Conservation (phyloP, 1,140 invertebrate species). For the Nebria ingens region DNA sequence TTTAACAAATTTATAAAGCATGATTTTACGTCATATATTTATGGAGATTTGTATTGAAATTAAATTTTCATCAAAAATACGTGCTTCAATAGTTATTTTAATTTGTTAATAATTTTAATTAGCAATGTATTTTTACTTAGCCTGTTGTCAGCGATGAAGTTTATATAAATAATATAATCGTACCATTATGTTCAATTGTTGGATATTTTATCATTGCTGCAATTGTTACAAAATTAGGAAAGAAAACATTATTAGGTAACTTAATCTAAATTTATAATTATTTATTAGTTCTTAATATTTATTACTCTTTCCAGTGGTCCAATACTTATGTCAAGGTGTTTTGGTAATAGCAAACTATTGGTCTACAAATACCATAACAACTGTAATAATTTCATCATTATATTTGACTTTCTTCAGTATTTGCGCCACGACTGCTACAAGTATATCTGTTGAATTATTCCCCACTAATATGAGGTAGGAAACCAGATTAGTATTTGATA, state of each 20-base stretch:
- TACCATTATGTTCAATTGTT: background rate
- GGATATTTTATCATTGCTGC: background rate
- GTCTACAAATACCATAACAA: conserved; percentile 10
- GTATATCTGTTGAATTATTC: conserved; percentile 17
- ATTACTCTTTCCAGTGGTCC: conserved; percentile 13
- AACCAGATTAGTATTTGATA: background rate
- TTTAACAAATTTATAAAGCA: background rate
- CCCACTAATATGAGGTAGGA: conserved; percentile 17
- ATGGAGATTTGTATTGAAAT: background rate
- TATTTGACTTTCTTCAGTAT: conserved; percentile 12
- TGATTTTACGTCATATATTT: background rate
- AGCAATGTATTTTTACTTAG: background rate
- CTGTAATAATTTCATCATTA: conserved; percentile 8
- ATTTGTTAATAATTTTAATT: too few relatives aligned
- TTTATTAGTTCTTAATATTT: background rate
- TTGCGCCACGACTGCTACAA: conserved; percentile 12
- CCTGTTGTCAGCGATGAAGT: background rate
- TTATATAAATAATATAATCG: background rate
- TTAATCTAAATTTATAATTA: too few relatives aligned
- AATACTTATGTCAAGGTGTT: conserved; percentile 7
- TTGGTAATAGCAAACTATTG: conserved; percentile 10
- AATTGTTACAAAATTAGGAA: background rate
- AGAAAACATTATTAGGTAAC: too few relatives aligned
- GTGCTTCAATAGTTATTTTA: too few relatives aligned
- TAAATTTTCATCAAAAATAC: too few relatives aligned